A percentile compares a stretch with the other conserved stretches of the same genome.
Evolutionary conservation across 2,888 invertebrate species (phyloP).

Genomic region (Eurois occulta): DNA sequence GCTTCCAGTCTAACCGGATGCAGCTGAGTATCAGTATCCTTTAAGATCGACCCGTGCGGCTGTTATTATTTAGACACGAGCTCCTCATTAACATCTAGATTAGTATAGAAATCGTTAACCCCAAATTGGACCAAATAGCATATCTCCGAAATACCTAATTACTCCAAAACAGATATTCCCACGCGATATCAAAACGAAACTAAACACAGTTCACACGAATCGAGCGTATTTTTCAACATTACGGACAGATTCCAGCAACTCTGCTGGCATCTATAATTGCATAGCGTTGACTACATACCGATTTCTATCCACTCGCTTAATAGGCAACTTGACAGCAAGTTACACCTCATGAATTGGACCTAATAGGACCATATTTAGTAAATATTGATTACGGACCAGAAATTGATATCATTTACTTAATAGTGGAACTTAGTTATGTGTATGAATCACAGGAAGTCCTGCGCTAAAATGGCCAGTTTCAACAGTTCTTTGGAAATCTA

Average conservation of each 20-base stretch:
- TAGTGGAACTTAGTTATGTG: slow-evolving; percentile 13
- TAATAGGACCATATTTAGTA: slow-evolving; percentile 44
- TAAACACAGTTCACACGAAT: slow-evolving; percentile 65
- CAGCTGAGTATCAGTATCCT: too few species aligned
- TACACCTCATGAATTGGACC: slow-evolving; percentile 49
- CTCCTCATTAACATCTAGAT: too few species aligned
- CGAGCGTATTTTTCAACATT: slow-evolving; percentile 70
- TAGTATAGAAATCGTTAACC: neutral
- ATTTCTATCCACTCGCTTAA: slow-evolving; percentile 70
- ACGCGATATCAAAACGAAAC: slow-evolving; percentile 39
- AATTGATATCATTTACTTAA: slow-evolving; percentile 59
- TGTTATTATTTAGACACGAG: too few species aligned
- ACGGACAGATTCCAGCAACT: slow-evolving; percentile 70
- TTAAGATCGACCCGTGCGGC: too few species aligned
- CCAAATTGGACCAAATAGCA: neutral
- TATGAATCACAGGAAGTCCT: slow-evolving; percentile 39
- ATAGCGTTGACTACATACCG: slow-evolving; percentile 62
- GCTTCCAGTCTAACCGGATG: too few species aligned
- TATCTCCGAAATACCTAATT: slow-evolving; percentile 12
- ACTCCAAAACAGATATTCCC: slow-evolving; percentile 38
- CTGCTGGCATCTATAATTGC: slow-evolving; percentile 79
- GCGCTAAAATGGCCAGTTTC: slow-evolving; percentile 25
- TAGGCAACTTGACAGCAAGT: slow-evolving; percentile 42
- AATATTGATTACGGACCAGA: slow-evolving; percentile 52
- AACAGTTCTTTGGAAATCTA: slow-evolving; percentile 40